These are phyloP conservation scores for Trypoxylus dichotomus DNA, from an alignment of 1,140 invertebrate genomes.

Conservation along the genomic window DNA sequence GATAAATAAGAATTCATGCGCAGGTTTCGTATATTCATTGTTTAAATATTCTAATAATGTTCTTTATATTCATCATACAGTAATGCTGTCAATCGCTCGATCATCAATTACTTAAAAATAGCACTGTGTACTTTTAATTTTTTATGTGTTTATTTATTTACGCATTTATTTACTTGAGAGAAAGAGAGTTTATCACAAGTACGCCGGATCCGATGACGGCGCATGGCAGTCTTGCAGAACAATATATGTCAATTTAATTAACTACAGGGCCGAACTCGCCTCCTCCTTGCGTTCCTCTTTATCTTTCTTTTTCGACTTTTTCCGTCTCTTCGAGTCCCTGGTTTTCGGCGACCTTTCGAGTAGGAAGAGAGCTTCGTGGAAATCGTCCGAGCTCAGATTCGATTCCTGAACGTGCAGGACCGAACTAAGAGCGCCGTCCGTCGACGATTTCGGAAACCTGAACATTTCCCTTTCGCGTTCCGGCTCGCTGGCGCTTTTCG, in stretches of 20 bases:
- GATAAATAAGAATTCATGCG: neutral
- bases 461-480: conserved; percentile 60
- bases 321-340: conserved; percentile 52
- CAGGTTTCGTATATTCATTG: neutral
- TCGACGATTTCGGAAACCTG: conserved; percentile 61
- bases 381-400: conserved; percentile 63
- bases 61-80: neutral
- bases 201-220: neutral
- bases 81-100: neutral
- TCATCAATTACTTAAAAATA: conserved; percentile 26
- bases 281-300: conserved; percentile 51
- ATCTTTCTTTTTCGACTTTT: conserved; percentile 54
- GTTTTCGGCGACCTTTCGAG: conserved; percentile 59
- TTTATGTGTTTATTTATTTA: neutral
- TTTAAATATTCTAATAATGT: conserved; percentile 5
- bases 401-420: conserved; percentile 63
- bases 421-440: conserved; percentile 62
- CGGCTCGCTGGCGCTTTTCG: conserved; percentile 59
- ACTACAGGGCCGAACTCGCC: conserved; percentile 46
- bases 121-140: conserved; percentile 24
- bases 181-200: conserved; percentile 28
- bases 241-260: conserved; percentile 33
- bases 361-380: conserved; percentile 63
- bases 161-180: neutral
- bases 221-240: conserved; percentile 26